Evolutionary conservation across 2,113 vertebrate species (phyloP), one percentile per base, ranked within the genome.

Genomic region (Notechis scutatus): DNA sequence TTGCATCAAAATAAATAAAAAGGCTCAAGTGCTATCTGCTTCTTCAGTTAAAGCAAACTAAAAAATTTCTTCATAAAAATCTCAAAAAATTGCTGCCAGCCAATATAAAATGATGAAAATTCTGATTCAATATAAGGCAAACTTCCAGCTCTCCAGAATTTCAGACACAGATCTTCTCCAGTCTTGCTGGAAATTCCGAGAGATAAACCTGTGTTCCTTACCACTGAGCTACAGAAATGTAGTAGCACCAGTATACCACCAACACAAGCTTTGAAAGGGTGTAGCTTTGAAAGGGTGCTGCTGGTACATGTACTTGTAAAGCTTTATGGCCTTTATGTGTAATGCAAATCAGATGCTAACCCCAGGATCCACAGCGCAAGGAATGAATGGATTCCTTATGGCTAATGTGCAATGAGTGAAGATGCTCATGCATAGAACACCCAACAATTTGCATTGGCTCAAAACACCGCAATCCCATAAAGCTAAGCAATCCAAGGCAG

Each of bases 391-490:
- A 3, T 69, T 91, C 81, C 86, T 92, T 90, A 42, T 88, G 81
- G 55, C 24, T 0, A 0, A 85, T 23, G 0, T 0, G 0, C 18
- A 89, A 85, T 55, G 39, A 0, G 0, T 12, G 1, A 74, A 10
- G n/a, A 20, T 18, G 8, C 81, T 45, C 3, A 26, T 29, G 55
- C 89, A 59, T 56, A 86, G 45, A n/a, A 52, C 59, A 81, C 88
- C 55, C 93, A 90, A 85, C 85, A 85, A 90, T 91, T 91, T 59
- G 90, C 61, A 54, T 45, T 56, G 90, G 88, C 55, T 81, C 92
- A 81, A 47, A 90, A 87, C 90, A 86, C 21, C 39, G 61, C 1
- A 2, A 92, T 92, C 91, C 92, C 95, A 92, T 59, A 88, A 0
- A 9, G 87, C 93, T 92, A 93, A 94, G 57, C 87, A 96, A 89